Conservation (phyloP, 2,888 invertebrate genomes). For the Agriopis marginaria region DNA sequence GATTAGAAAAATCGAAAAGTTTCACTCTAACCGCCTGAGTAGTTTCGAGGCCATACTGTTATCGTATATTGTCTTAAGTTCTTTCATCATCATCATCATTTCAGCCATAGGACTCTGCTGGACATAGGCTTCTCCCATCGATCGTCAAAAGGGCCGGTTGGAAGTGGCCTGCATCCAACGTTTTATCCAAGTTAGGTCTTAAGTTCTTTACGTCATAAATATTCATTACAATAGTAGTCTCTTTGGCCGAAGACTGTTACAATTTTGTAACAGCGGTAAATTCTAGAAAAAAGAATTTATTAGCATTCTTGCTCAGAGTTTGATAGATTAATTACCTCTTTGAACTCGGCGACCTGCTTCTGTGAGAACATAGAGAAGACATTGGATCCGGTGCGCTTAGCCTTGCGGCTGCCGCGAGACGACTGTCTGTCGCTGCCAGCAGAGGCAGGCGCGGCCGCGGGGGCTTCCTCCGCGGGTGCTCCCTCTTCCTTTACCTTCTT, state of each 20-base stretch:
- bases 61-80: too few relatives aligned
- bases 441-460: slow-evolving; percentile 88
- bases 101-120: too few relatives aligned
- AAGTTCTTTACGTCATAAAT: background rate
- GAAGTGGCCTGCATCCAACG: too few relatives aligned
- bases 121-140: too few relatives aligned
- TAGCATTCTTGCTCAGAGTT: background rate
- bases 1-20: background rate
- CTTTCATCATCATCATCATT: too few relatives aligned
- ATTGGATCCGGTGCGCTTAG: slow-evolving; percentile 96
- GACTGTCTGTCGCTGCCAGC: slow-evolving; percentile 89
- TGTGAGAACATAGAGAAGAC: slow-evolving; percentile 99
- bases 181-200: too few relatives aligned
- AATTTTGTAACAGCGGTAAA: background rate
- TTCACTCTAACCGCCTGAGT: background rate
- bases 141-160: too few relatives aligned
- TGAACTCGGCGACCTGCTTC: slow-evolving; percentile 98
- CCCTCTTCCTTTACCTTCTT: slow-evolving; percentile 89
- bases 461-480: slow-evolving; percentile 89
- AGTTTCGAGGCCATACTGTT: background rate
- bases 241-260: background rate
- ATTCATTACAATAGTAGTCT: background rate
- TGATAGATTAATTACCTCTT: slow-evolving; percentile 90
- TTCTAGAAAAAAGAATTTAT: background rate
- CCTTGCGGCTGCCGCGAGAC: slow-evolving; percentile 93